These are phyloP conservation scores for Aleadryas rufinucha DNA, from an alignment of 2,113 vertebrate species.

Conservation along the genomic window DNA sequence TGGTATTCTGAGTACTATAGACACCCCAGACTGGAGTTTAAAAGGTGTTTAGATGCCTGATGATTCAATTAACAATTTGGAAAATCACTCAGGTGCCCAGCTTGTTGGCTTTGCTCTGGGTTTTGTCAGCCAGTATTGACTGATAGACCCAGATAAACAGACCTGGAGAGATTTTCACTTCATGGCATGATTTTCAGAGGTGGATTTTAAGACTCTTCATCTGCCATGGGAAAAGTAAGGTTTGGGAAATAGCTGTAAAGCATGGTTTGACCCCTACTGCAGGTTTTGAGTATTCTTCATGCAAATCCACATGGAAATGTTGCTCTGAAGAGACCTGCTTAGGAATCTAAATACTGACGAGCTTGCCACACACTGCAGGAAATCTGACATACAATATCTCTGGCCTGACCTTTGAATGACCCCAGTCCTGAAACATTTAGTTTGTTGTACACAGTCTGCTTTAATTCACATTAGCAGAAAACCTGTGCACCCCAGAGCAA, in stretches of 20 bases:
- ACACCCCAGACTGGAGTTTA: not conserved
- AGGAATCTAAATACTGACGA: not conserved
- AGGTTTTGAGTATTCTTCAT: not conserved
- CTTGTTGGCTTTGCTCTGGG: not conserved
- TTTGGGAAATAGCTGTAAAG: not conserved
- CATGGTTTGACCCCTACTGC: not conserved
- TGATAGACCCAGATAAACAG: not conserved
- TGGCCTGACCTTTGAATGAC: slow-evolving; percentile 61
- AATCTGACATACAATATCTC: not conserved
- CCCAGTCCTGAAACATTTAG: slow-evolving; percentile 26
- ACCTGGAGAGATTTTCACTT: not conserved
- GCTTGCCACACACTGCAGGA: not conserved
- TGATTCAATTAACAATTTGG: not conserved
- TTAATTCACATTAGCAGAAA: slow-evolving; percentile 25
- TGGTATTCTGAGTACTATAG: not conserved
- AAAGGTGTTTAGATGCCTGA: not conserved
- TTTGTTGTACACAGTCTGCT: slow-evolving; percentile 48
- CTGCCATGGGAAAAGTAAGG: not conserved
- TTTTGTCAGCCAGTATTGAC: not conserved
- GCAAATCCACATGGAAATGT: not conserved
- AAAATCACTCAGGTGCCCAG: not conserved
- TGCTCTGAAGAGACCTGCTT: not conserved
- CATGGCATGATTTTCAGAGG: not conserved
- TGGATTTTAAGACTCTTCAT: not conserved
- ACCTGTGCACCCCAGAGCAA: not conserved